These are phyloP conservation scores for Thera obeliscata DNA, from an alignment of 2,888 invertebrate genomes.

Conservation along the genomic window DNA sequence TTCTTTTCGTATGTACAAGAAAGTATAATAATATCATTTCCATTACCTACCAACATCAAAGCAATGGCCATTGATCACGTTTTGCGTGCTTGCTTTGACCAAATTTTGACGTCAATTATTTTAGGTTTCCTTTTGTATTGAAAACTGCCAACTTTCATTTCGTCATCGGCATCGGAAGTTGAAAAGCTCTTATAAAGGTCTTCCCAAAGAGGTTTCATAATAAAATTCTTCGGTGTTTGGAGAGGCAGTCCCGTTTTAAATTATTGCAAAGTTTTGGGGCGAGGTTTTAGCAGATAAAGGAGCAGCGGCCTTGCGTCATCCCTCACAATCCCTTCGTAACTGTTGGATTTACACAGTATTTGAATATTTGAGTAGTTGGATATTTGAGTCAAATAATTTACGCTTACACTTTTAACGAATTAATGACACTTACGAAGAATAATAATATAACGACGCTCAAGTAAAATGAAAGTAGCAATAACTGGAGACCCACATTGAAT, in stretches of 20 bases:
- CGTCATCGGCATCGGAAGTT: slow-evolving; percentile 51
- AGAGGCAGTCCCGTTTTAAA: slow-evolving; percentile 52
- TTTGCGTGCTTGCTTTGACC: slow-evolving; percentile 23
- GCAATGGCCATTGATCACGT: slow-evolving; percentile 1
- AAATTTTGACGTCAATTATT: slow-evolving; percentile 34
- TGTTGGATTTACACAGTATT: slow-evolving; percentile 20
- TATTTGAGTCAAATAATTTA: slow-evolving; percentile 9
- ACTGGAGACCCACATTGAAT: too few relatives aligned
- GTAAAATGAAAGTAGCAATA: too few relatives aligned
- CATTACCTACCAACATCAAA: too few relatives aligned
- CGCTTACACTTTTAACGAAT: background rate
- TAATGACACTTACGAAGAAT: background rate
- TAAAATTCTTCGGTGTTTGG: slow-evolving; percentile 55
- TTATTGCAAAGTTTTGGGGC: slow-evolving; percentile 50
- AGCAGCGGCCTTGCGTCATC: slow-evolving; percentile 39
- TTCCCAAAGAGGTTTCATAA: slow-evolving; percentile 55
- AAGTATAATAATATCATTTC: too few relatives aligned
- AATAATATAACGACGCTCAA: too few relatives aligned
- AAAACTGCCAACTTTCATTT: slow-evolving; percentile 51
- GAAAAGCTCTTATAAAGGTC: slow-evolving; percentile 50
- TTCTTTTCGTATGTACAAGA: too few relatives aligned
- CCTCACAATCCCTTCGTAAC: slow-evolving; percentile 39
- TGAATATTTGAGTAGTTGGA: too few relatives aligned
- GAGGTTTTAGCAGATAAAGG: slow-evolving; percentile 45
- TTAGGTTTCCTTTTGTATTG: slow-evolving; percentile 40